Evolutionary conservation across 2,113 vertebrate species (phyloP).

Genomic region (Perccottus glenii): DNA sequence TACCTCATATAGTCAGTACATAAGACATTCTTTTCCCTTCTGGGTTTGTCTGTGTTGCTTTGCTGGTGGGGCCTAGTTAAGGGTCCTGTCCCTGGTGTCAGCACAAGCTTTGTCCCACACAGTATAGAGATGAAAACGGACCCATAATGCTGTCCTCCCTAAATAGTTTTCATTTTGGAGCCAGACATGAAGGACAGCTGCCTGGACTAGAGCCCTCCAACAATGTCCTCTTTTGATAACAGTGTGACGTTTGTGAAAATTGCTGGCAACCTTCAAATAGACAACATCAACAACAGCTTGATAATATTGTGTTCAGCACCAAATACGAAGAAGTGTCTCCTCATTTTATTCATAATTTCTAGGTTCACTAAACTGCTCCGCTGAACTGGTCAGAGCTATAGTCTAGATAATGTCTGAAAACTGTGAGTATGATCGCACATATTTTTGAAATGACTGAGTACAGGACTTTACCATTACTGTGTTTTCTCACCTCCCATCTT

Average conservation of each 20-base stretch:
- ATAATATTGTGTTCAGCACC: too few relatives aligned
- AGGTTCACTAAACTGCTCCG: too few relatives aligned
- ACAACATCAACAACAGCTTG: too few relatives aligned
- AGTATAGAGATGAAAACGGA: background rate
- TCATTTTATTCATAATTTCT: too few relatives aligned
- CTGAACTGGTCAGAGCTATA: too few relatives aligned
- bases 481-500: conserved; percentile 84
- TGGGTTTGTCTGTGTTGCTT: conserved; percentile 1
- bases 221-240: background rate
- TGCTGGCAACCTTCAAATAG: too few relatives aligned
- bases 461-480: background rate
- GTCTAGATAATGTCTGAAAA: too few relatives aligned
- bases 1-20: background rate
- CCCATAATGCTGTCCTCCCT: background rate
- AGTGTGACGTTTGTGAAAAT: background rate
- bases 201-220: background rate
- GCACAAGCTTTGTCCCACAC: conserved; percentile 7
- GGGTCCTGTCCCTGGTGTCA: background rate
- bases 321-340: too few relatives aligned
- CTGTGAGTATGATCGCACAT: too few relatives aligned
- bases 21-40: background rate
- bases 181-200: background rate
- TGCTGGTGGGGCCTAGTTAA: conserved; percentile 1
- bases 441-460: background rate
- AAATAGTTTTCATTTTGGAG: background rate